These are phyloP conservation scores for Chelon auratus DNA, from an alignment of 2,797 vertebrate species.

Conservation along the genomic window DNA sequence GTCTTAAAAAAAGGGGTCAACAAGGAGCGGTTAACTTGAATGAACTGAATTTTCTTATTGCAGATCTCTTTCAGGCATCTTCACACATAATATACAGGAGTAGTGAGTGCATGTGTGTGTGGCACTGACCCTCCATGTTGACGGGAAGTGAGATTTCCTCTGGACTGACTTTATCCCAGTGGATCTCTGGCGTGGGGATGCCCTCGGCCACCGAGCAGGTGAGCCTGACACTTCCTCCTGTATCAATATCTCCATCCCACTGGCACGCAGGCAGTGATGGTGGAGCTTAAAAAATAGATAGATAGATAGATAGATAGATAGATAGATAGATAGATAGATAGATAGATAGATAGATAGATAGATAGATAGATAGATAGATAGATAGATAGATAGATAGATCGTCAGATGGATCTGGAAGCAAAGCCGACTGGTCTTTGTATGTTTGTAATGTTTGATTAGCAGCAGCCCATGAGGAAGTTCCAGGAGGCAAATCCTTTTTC, in stretches of 20 bases:
- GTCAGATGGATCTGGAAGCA: neutral
- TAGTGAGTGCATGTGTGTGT: neutral
- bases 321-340: neutral
- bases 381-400: neutral
- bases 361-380: neutral
- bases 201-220: constrained; percentile 83
- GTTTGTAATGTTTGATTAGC: too few relatives aligned
- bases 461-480: too few relatives aligned
- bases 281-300: constrained; percentile 73
- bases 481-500: too few relatives aligned
- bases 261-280: constrained; percentile 85
- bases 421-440: neutral
- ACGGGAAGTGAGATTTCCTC: constrained; percentile 76
- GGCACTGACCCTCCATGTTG: constrained; percentile 81
- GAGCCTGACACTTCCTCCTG: constrained; percentile 82
- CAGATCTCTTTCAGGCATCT: neutral
- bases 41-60: too few relatives aligned
- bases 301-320: neutral
- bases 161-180: constrained; percentile 84
- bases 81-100: neutral
- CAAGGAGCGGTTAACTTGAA: too few relatives aligned
- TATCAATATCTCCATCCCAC: constrained; percentile 78
- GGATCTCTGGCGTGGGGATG: constrained; percentile 81
- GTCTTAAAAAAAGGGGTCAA: too few relatives aligned
- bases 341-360: too few relatives aligned